phyloP scores from a whole-genome alignment of 1,140 invertebrate species.

The Drosophila eugracilis region DNA sequence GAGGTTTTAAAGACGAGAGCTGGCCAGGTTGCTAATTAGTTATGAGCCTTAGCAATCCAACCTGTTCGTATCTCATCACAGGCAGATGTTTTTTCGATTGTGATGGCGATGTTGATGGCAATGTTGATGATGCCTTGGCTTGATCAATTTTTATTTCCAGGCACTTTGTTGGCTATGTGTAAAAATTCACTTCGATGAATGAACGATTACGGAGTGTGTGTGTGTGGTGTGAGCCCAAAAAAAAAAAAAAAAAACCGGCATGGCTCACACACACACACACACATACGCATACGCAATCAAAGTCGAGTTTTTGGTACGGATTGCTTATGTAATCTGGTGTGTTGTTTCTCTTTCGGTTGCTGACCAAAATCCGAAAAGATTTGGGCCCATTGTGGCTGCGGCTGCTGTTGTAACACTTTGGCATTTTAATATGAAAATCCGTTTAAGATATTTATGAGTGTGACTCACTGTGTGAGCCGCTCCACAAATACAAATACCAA shows the following conservation, averaged over 20 bases:
- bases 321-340: constrained; percentile 61
- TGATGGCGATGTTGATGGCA: background rate
- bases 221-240: constrained; percentile 28
- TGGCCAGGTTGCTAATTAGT: constrained; percentile 30
- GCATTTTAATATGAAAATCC: constrained; percentile 70
- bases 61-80: constrained; percentile 20
- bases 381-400: constrained; percentile 46
- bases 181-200: constrained; percentile 60
- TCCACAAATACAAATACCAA: too few species aligned
- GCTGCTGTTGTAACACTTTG: constrained; percentile 71
- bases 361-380: constrained; percentile 53
- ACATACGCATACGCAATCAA: constrained; percentile 44
- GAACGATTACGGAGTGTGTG: constrained; percentile 21
- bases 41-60: constrained; percentile 26
- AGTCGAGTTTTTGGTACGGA: constrained; percentile 42
- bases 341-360: constrained; percentile 45
- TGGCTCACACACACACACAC: constrained; percentile 43
- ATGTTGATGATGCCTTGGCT: constrained; percentile 18
- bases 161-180: constrained; percentile 33
- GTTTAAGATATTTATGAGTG: constrained; percentile 44
- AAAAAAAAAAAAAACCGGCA: constrained; percentile 41
- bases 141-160: constrained; percentile 40
- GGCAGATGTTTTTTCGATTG: constrained; percentile 20
- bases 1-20: too few species aligned
- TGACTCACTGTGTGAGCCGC: constrained; percentile 29